Evolutionary conservation across 2,797 vertebrate species (phyloP), one percentile per base, ranked within the genome.

Genomic region (Pipistrellus pipistrellus): DNA sequence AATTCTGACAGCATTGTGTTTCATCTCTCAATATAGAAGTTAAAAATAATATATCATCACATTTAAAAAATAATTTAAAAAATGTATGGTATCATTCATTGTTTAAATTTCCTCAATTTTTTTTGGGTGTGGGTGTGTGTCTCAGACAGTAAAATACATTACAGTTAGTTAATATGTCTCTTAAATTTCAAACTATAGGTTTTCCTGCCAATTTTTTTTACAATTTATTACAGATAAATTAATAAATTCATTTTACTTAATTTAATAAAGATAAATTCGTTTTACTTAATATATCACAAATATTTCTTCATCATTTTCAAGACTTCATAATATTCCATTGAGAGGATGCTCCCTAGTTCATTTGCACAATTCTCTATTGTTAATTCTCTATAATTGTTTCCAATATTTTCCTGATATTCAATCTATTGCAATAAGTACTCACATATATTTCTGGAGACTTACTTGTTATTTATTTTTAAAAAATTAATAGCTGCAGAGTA

Each of bases 401-500:
- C 12, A 82, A 0, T 73, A 57, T 95, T 90, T 87, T 90, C 68
- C 18, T 27, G 68, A 72, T 73, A 92, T 30, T 90, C 55, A 55
- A 0, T 51, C 44, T 85, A 48, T 46, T 64, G 48, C 14, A 51
- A 32, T 71, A 62, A 90, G 72, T 17, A 71, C 38, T 18, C 13
- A 32, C 68, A 35, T 38, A 68, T 0, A 12, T 69, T 32, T 91
- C 66, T 94, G n/a, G 35, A 88, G 38, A 88, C 5, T 82, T 85
- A 27, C 15, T 82, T 85, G 46, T 85, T 95, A 44, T 46, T 23
- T 93, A 13, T 84, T 94, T 72, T 92, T 90, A 62, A 95, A 92
- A 92, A 93, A 73, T 66, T 21, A 41, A 78, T 72, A 90, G 35
- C 21, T 75, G 51, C 20, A 89, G 38, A 96, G 53, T 59, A 83